These are phyloP conservation scores for Cottus gobio DNA, from an alignment of 2,113 vertebrate genomes.

Conservation along the genomic window DNA sequence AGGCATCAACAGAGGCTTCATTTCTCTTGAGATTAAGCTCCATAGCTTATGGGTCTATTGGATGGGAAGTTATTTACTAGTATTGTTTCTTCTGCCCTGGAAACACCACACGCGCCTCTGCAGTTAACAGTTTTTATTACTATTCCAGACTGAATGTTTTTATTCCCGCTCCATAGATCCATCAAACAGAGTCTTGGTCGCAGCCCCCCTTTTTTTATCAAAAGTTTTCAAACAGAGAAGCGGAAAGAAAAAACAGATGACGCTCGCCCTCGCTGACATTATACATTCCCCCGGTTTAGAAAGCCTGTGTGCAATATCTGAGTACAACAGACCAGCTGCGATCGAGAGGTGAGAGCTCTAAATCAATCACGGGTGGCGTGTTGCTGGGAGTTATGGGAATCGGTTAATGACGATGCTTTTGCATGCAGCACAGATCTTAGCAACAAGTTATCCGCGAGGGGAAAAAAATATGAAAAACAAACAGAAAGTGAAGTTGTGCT, in stretches of 20 bases:
- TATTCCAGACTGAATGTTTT: conserved; percentile 46
- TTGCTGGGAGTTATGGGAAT: conserved; percentile 38
- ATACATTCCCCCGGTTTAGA: conserved; percentile 53
- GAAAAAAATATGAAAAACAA: not conserved
- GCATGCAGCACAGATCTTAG: conserved; percentile 6
- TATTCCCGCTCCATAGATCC: conserved; percentile 33
- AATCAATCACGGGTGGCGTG: conserved; percentile 52
- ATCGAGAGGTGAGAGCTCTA: conserved; percentile 47
- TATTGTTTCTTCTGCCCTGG: conserved; percentile 46
- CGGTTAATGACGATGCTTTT: conserved; percentile 27
- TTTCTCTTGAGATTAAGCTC: conserved; percentile 55
- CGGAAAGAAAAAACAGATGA: conserved; percentile 58
- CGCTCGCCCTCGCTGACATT: conserved; percentile 33
- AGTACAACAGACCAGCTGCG: conserved; percentile 52
- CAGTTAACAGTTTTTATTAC: conserved; percentile 51
- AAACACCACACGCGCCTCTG: conserved; percentile 20
- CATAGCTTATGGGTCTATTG: conserved; percentile 40
- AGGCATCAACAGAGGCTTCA: conserved; percentile 57
- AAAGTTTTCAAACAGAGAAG: conserved; percentile 62
- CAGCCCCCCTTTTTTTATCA: conserved; percentile 37
- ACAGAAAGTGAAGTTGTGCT: not conserved
- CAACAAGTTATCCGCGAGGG: not conserved
- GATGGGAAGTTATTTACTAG: conserved; percentile 52
- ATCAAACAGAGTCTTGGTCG: conserved; percentile 13
- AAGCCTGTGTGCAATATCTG: conserved; percentile 63